These are phyloP conservation scores for Dasyurus viverrinus DNA, from an alignment of 2,113 vertebrate species.

Conservation along the genomic window DNA sequence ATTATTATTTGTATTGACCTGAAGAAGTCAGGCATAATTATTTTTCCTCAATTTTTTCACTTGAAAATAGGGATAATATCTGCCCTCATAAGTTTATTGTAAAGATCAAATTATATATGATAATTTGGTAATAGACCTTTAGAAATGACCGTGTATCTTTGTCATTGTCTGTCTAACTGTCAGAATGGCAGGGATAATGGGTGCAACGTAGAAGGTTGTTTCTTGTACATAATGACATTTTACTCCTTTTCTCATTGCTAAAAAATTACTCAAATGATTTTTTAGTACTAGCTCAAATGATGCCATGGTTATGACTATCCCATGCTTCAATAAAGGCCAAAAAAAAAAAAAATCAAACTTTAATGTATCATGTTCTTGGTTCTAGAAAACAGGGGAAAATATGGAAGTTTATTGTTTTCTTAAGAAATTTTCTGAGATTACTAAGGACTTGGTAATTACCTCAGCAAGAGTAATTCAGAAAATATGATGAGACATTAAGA, in stretches of 20 bases:
- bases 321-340: not conserved
- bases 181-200: not conserved
- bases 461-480: constrained; percentile 10
- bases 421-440: not conserved
- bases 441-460: constrained; percentile 34
- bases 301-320: not conserved
- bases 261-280: not conserved
- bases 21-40: not conserved
- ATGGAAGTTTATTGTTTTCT: not conserved
- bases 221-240: not conserved
- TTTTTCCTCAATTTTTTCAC: constrained; percentile 1
- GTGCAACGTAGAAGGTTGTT: not conserved
- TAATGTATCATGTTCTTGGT: constrained; percentile 4
- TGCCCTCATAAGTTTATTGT: not conserved
- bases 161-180: not conserved
- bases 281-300: not conserved
- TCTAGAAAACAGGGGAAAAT: not conserved
- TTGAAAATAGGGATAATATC: not conserved
- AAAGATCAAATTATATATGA: not conserved
- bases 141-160: not conserved
- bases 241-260: not conserved
- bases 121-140: not conserved
- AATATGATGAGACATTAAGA: constrained; percentile 21
- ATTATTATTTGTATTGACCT: not conserved
- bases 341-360: not conserved